phyloP scores from a whole-genome alignment of 2,888 invertebrate genomes.

The Xestia c-nigrum region DNA sequence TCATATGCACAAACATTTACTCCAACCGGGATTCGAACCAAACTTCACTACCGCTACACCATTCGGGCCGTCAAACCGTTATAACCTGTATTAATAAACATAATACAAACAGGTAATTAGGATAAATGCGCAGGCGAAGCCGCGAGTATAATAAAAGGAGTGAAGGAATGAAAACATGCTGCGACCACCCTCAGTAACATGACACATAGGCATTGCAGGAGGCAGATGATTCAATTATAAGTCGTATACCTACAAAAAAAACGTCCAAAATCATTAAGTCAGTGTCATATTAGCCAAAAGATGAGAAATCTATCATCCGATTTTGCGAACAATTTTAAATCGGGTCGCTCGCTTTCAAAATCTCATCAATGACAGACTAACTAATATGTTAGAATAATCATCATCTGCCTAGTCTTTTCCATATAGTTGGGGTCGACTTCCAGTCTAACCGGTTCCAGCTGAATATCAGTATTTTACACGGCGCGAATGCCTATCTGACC shows the following conservation, averaged over 20 bases:
- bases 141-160: neutral
- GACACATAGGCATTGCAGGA: neutral
- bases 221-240: neutral
- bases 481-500: too few species aligned
- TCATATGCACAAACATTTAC: too few species aligned
- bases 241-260: neutral
- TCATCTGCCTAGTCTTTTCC: too few species aligned
- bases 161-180: neutral
- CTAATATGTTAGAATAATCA: neutral
- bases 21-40: too few species aligned
- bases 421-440: too few species aligned
- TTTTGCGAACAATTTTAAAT: neutral
- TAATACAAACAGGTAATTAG: too few species aligned
- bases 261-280: neutral
- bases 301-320: neutral
- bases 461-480: too few species aligned
- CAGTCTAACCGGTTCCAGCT: too few species aligned
- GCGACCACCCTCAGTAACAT: neutral
- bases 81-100: too few species aligned
- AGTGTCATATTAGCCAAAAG: neutral
- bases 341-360: neutral
- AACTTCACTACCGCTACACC: too few species aligned
- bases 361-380: neutral
- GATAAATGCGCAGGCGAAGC: too few species aligned
- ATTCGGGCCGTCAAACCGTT: too few species aligned